Evolutionary conservation across 2,888 invertebrate genomes (phyloP), one percentile per base, ranked within the genome.

Genomic region (Drosophila monieri): DNA sequence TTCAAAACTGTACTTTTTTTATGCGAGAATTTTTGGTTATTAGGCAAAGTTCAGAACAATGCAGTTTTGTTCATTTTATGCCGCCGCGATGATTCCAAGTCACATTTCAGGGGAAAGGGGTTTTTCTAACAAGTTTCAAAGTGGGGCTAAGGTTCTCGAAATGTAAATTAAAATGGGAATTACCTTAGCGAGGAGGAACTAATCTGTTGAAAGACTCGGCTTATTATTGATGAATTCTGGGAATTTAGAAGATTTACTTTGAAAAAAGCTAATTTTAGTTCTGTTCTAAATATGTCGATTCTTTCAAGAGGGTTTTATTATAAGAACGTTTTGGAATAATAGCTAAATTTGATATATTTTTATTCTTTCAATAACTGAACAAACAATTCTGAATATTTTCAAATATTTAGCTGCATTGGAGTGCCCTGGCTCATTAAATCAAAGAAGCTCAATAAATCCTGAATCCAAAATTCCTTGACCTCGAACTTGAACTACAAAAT

Each of bases 1-100:
- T 75, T 80, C 67, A 68, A 66, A 78, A 61, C 67, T 74, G 71
- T 71, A 65, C 76, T 80, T 70, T 27, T 71, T 71, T 67, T 77
- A 86, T 86, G 87, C 73, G 80, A 77, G 80, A 69, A 54, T 54
- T 71, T 35, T 81, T 23, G 80, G 87, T 77, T 80, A 73, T 86
- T 84, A 67, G 80, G 65, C 59, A 48, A 69, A 80, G 64, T 65
- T 77, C 54, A 59, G 49, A 86, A 86, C 87, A 81, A 81, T 81
- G 80, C 87, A 81, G 49, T 84, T 84, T 61, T 85, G 79, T 58
- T 75, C 71, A 55, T 71, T 75, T 71, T 59, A 37, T 62, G 39
- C 46, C 60, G 39, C 25, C 49, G 46, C 25, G 46, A 14, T 35
- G 52, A 25, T 52, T 53, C 44, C 62, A 49, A 60, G 80, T 67